phyloP scores from a whole-genome alignment of 2,113 vertebrate genomes.

The Chionomys nivalis region DNA sequence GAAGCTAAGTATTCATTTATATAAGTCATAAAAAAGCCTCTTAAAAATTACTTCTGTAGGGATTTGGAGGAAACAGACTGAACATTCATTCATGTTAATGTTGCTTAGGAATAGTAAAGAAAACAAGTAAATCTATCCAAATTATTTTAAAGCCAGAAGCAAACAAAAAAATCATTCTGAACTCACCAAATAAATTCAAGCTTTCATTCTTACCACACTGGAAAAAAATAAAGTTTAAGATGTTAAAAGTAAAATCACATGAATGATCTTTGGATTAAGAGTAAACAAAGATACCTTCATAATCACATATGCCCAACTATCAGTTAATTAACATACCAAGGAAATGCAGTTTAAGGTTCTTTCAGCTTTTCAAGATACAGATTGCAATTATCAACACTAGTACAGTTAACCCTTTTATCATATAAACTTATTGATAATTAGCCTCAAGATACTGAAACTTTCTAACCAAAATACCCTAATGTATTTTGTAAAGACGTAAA shows the following conservation, averaged over 20 bases:
- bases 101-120: background rate
- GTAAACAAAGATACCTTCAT: background rate
- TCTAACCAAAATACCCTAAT: background rate
- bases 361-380: background rate
- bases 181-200: background rate
- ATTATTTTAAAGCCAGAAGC: background rate
- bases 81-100: background rate
- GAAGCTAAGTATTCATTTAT: too few species aligned
- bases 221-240: background rate
- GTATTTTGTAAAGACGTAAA: background rate
- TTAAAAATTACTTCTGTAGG: too few species aligned
- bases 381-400: background rate
- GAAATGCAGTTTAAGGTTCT: background rate
- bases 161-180: background rate
- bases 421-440: background rate
- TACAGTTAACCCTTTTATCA: background rate
- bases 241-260: background rate
- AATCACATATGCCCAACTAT: background rate
- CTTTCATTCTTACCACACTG: background rate
- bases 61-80: background rate
- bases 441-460: background rate
- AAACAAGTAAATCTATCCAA: background rate
- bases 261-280: background rate
- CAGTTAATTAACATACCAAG: background rate
- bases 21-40: too few species aligned